Conservation (phyloP, 2,797 vertebrate genomes). For the Ptychobarbus kaznakovi region DNA sequence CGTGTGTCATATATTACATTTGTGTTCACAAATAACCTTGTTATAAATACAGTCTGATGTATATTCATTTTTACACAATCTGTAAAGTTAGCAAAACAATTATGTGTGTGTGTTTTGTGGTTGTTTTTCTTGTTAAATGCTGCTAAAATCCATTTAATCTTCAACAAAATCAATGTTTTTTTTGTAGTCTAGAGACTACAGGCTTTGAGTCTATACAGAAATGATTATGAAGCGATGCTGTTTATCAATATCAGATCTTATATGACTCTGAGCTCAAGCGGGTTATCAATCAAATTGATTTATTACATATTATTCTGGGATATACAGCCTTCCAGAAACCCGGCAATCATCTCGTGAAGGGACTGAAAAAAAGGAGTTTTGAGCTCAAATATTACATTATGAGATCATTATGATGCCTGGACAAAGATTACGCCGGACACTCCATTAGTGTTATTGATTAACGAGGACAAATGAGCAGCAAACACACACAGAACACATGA, state of each 20-base stretch:
- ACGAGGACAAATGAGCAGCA: background rate
- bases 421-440: background rate
- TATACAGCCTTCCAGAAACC: background rate
- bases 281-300: background rate
- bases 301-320: background rate
- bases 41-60: too few species aligned
- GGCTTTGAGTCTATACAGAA: background rate
- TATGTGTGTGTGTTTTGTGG: background rate
- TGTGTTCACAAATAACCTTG: too few species aligned
- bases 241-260: background rate
- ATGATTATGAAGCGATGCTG: background rate
- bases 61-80: background rate
- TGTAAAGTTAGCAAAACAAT: background rate
- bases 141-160: background rate
- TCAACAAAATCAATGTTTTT: background rate
- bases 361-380: background rate
- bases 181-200: background rate
- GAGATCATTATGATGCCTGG: background rate
- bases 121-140: background rate
- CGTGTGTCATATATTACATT: too few species aligned
- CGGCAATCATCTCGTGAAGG: background rate
- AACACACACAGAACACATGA: background rate
- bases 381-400: background rate
- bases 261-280: background rate
- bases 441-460: background rate